Conservation (phyloP, 2,797 vertebrate genomes). For the Buceros bicornis region DNA sequence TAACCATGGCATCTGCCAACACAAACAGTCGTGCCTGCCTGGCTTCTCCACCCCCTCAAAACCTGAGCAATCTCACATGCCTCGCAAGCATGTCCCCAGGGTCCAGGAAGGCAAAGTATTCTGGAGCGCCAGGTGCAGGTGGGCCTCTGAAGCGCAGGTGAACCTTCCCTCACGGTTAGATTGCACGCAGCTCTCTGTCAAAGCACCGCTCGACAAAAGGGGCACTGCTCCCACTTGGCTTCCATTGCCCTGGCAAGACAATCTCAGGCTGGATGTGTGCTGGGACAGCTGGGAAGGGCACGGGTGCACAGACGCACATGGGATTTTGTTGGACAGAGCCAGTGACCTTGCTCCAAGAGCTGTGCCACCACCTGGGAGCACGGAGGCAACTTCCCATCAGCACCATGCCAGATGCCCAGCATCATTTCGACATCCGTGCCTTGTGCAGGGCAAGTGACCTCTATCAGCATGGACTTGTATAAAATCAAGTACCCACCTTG, state of each 20-base stretch:
- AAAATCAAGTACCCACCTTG: too few relatives aligned
- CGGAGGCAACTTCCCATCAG: background rate
- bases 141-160: background rate
- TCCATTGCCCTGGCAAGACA: too few relatives aligned
- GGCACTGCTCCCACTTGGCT: background rate
- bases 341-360: background rate
- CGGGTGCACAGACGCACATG: background rate
- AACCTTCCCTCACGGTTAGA: background rate
- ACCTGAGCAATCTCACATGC: too few relatives aligned
- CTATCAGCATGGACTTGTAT: background rate
- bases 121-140: background rate
- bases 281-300: background rate
- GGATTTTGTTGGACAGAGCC: too few relatives aligned
- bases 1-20: background rate
- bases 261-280: background rate
- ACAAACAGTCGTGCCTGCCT: background rate
- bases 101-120: too few relatives aligned
- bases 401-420: accelerated
- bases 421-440: background rate
- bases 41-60: background rate
- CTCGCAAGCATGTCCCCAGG: background rate
- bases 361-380: accelerated
- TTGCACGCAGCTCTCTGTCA: accelerated
- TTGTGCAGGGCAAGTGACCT: accelerated
- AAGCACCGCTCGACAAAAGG: background rate